These are phyloP conservation scores for Nomada ferruginata DNA, from an alignment of 2,888 invertebrate genomes.

Conservation along the genomic window DNA sequence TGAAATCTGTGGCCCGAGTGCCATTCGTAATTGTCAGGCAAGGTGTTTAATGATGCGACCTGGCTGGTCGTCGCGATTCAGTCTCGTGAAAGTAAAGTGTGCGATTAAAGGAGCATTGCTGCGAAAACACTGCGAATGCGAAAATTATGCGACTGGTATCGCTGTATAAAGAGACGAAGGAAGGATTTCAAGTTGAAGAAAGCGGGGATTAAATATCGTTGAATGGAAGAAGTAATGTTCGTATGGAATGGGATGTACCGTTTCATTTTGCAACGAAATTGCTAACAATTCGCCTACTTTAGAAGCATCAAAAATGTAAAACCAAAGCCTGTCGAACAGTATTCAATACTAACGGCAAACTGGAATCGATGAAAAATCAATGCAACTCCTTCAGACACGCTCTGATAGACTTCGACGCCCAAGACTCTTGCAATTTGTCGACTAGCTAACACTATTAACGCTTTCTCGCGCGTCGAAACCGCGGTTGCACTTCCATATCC, in stretches of 20 bases:
- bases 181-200: too few species aligned
- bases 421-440: slow-evolving; percentile 74
- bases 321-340: slow-evolving; percentile 21
- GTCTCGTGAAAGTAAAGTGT: too few species aligned
- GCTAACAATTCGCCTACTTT: not conserved
- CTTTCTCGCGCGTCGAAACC: slow-evolving; percentile 58
- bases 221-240: too few species aligned
- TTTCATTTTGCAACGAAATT: not conserved
- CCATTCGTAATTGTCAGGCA: too few species aligned
- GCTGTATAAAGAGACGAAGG: too few species aligned
- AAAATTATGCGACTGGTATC: too few species aligned
- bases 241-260: not conserved
- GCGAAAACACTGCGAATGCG: too few species aligned
- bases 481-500: slow-evolving; percentile 42
- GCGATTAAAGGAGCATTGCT: too few species aligned
- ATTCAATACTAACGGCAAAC: slow-evolving; percentile 64
- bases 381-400: slow-evolving; percentile 80
- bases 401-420: slow-evolving; percentile 76
- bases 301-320: not conserved
- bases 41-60: too few species aligned
- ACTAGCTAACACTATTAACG: slow-evolving; percentile 32
- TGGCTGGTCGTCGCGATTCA: too few species aligned
- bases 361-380: slow-evolving; percentile 75
- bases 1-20: too few species aligned
- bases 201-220: too few species aligned